Evolutionary conservation across 30 jellyfish, hydroid and myxozoan genomes (phyloP), one percentile per base, ranked within the genome.

Genomic region (Haliclystus octoradiatus): DNA sequence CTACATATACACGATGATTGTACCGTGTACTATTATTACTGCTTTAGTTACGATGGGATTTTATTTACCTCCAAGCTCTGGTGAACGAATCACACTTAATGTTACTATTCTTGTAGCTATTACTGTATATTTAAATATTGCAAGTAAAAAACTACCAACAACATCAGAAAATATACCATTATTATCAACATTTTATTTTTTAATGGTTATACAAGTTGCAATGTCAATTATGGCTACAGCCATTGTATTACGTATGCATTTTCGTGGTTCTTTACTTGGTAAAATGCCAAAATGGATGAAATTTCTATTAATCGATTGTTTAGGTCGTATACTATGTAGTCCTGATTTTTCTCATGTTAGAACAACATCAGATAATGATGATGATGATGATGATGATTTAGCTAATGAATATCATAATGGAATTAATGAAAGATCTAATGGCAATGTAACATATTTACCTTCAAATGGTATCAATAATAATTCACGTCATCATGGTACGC

Each of bases 101-200:
- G 81, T 81, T 28, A 81, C 94, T 5, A 69, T 76, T 2, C 70
- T 81, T 34, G 94, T 81, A 23, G 63, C 94, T 26, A 81, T 81
- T 87, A 81, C 84, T 2, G 94, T 81, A 34, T 81, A 81, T 47
- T 40, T 81, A 24, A 81, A 81, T 34, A 66, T 81, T 5, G 94
- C 88, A 9, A 68, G 88, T 53, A 81, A 81, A 34, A 62, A 66
- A 33, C 69, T 81, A 64, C 94, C 94, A 2, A 79, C 78, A 2
- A 65, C 94, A 61, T 81, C 94, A 3, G 87, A 81, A n/a, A 74
- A 74, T 67, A 68, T 81, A 35, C 94, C 94, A 28, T 63, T 81
- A 2, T 73, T 81, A 15, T 81, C 94, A 19, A 62, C 62, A 29
- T 81, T 72, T 49, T 81, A 81, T 57, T 73, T 81, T 57, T 62